Conservation (phyloP, 1,140 invertebrate species). For the Leptinotarsa defecta region DNA sequence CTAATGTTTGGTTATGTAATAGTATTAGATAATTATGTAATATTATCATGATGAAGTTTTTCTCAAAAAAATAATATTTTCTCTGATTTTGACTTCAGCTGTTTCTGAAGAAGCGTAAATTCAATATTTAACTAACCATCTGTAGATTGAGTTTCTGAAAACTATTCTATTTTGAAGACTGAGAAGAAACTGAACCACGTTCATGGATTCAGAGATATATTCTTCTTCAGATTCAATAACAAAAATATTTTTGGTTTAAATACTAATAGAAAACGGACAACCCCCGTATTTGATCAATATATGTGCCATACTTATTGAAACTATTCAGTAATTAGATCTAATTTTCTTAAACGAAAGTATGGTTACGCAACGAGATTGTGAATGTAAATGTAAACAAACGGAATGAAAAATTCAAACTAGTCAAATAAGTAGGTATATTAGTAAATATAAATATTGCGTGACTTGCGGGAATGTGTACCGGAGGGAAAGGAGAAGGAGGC, state of each 20-base stretch:
- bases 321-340: constrained; percentile 10
- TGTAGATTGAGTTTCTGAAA: too few species aligned
- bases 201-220: too few species aligned
- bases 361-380: constrained; percentile 27
- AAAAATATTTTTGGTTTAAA: background rate
- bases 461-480: constrained; percentile 4
- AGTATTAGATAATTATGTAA: too few species aligned
- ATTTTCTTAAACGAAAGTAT: constrained; percentile 31
- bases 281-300: constrained; percentile 5
- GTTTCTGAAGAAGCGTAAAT: too few species aligned
- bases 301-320: constrained; percentile 6
- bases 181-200: too few species aligned
- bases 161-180: too few species aligned
- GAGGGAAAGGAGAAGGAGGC: background rate
- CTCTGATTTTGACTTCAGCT: too few species aligned
- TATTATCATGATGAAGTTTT: too few species aligned
- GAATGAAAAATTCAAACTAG: background rate
- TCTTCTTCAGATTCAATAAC: too few species aligned
- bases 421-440: background rate
- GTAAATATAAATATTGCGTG: background rate
- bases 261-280: background rate
- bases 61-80: too few species aligned
- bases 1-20: too few species aligned
- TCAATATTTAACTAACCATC: too few species aligned
- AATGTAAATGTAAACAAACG: constrained; percentile 31